Evolutionary conservation across 2,797 vertebrate species (phyloP), one percentile per base, ranked within the genome.

Genomic region (Pseudotriccus pelzelni): DNA sequence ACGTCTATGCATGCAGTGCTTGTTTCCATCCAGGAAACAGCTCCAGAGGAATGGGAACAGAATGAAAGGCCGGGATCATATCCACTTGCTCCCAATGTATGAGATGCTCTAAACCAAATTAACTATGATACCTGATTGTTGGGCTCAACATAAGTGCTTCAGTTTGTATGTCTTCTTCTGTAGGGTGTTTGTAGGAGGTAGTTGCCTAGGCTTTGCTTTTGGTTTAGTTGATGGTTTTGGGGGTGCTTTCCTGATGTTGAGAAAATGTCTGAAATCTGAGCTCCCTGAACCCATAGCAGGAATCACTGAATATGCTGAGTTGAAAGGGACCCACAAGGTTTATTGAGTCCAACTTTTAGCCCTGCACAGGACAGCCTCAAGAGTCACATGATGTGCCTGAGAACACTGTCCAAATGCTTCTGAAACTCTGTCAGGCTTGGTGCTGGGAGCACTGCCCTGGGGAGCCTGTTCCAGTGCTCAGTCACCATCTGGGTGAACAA

Each of bases 41-140:
- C 88, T 53, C 34, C 46, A 21, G 25, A 25, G 56, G 19, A 4
- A 4, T 22, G 1, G 4, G 36, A 62, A 18, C 14, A 32, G 34
- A 52, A 64, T 52, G 44, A 14, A 10, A 59, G 36, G 30, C 10
- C 0, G 0, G 63, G 50, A 9, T 53, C 0, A 0, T 24, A 16
- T 15, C 25, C 16, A 46, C 15, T n/a, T 14, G 12, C 24, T 93
- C 20, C 30, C 34, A 6, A 18, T 5, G 3, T 19, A 6, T 41
- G 56, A 44, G 32, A 9, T 60, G 53, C 14, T 68, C 50, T 44
- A 1, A 14, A 3, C 2, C 25, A 18, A 63, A 36, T 36, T 28
- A 49, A 23, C 36, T 22, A 10, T 7, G 28, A 3, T 43, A 8
- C 0, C 2, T 13, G 58, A 10, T 25, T 44, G 27, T 21, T 74